Percentiles rank a stretch among this genome's conserved stretches.
Evolutionary conservation across 1,140 invertebrate genomes (phyloP).

Genomic region (Anoplophora glabripennis): DNA sequence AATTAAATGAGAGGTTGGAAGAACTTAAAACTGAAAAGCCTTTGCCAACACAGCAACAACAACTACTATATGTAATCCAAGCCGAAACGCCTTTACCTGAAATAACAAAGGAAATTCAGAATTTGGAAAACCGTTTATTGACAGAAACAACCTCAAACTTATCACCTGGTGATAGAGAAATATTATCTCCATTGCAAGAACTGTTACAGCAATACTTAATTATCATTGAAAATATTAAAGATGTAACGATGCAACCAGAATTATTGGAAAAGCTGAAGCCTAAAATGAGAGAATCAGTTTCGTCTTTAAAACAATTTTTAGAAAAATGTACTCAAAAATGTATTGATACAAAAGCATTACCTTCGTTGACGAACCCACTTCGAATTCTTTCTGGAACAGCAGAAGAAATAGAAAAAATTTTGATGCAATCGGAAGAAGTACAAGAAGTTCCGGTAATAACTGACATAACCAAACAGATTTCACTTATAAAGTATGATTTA

Average conservation of each 20-base stretch:
- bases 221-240: background rate
- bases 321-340: no score
- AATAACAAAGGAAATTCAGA: constrained; percentile 6
- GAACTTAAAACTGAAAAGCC: background rate
- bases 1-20: constrained; percentile 6
- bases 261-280: background rate
- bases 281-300: no score
- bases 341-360: no score
- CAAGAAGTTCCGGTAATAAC: no score
- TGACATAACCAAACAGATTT: no score
- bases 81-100: background rate
- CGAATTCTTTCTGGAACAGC: no score
- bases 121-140: background rate
- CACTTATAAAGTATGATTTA: no score
- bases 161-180: background rate
- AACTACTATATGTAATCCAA: background rate
- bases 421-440: no score
- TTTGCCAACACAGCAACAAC: background rate
- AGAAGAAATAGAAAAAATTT: no score
- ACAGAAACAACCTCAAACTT: background rate
- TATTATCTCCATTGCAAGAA: background rate
- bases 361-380: no score
- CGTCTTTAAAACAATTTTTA: no score
- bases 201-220: constrained; percentile 4
- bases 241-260: background rate